Base-by-base conservation (phyloP, 2,797 vertebrate species). In the Cephalopachus bancanus region DNA sequence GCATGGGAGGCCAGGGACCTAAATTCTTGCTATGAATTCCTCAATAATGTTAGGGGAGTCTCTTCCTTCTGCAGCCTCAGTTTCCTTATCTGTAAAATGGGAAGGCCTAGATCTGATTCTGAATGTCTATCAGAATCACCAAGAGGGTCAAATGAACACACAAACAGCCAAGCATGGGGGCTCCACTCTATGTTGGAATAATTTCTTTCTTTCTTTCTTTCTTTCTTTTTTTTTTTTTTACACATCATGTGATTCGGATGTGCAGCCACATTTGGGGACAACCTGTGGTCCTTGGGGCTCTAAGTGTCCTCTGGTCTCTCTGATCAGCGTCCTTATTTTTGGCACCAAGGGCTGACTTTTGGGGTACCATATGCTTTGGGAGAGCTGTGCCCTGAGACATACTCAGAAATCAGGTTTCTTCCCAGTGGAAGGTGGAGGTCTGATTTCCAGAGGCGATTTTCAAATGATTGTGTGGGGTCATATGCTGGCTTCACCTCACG, bases 371-470 rank as follows among this genome's bases (percentile, higher is more conserved):
- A 1, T 55, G 44, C 12, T 76, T 30, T 26, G 65, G 67, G 17
- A 81, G 24, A 24, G 24, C 55, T 3, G 1, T 44, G 30, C 51
- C 10, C 69, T 15, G 37, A 76, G 37, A 67, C 49, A 4, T 12
- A n/a, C n/a, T 81, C 9, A 28, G 3, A 65, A 84, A 57, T 81
- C 55, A 71, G 55, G 51, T 19, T 28, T 89, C 83, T 94, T 94
- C 53, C 51, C 19, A 19, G 53, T 1, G 60, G 65, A 67, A 80
- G 65, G 12, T 1, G 9, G 86, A 75, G 51, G 20, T 93, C 78
- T 85, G 72, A 92, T 33, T 76, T 89, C 57, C 55, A 74, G 91
- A 37, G 79, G 20, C 19, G 64, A 17, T 86, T 67, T 94, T 37
- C 33, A 86, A 80, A 79, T 1, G 19, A 79, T 19, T n/a, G 51